phyloP scores from a whole-genome alignment of 2,888 invertebrate species.

The Sminthurinus aureus region DNA sequence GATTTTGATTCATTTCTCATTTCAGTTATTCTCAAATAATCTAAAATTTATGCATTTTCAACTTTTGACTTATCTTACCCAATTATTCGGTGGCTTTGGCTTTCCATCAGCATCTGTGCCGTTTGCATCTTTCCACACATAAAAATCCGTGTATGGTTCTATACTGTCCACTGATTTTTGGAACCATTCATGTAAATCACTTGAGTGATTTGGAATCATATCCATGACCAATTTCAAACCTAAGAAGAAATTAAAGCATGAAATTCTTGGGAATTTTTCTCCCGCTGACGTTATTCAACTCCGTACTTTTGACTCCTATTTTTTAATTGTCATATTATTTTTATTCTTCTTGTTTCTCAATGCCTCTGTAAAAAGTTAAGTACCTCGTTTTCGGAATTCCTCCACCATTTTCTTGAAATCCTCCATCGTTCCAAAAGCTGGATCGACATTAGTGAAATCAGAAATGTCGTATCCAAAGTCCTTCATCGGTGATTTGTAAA shows the following conservation, averaged over 20 bases:
- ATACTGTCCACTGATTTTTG: constrained; percentile 69
- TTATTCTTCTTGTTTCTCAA: no score
- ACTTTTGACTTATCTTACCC: constrained; percentile 45
- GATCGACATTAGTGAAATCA: constrained; percentile 76
- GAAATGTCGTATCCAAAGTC: constrained; percentile 90
- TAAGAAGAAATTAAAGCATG: no score
- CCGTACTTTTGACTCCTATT: no score
- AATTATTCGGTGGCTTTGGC: constrained; percentile 59
- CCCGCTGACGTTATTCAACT: no score
- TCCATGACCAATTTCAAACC: constrained; percentile 76
- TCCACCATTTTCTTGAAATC: constrained; percentile 71
- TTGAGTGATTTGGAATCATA: constrained; percentile 77
- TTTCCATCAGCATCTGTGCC: constrained; percentile 63
- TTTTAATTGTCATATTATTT: not conserved
- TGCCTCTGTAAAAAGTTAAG: no score
- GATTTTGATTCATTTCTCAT: not conserved
- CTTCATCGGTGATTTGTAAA: constrained; percentile 81
- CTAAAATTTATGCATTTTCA: no score
- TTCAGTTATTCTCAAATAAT: no score
- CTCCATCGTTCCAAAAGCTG: constrained; percentile 75
- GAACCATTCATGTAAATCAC: constrained; percentile 77
- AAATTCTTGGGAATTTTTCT: no score
- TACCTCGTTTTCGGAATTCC: constrained; percentile 66
- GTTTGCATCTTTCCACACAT: constrained; percentile 72
- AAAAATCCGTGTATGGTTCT: constrained; percentile 74